Base-by-base conservation (phyloP, 2,888 invertebrate species). In the Cataglyphis cursor region DNA sequence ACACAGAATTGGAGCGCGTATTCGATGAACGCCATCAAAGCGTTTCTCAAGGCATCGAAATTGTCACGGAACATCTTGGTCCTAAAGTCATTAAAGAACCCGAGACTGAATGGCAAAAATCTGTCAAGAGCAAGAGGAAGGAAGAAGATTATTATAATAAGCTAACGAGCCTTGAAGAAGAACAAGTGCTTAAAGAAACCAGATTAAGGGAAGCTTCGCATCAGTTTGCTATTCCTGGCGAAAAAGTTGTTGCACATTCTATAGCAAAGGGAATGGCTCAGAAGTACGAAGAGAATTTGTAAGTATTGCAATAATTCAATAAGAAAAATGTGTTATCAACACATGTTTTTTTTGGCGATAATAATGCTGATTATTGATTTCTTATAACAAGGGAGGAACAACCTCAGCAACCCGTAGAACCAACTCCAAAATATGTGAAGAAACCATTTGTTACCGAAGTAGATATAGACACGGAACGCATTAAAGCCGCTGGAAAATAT, bases 241-340 rank as follows among this genome's bases (percentile, higher is more conserved):
- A 98, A 86, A 97, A 97, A 93, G 95, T 98, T 72, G 96, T 97
- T 2, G 96, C 96, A 89, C 97, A 96, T 93, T 97, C 98, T 5
- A 95, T 97, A 87, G 97, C 98, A 59, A 97, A 97, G 95, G 98
- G 98, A 93, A 98, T 98, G 98, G 98, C 98, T 0, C 97, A 97
- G 91, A 97, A 97, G 94, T 98, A 98, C 93, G 97, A 98, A 95
- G 97, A 97, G 90, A 97, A 95, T 93, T 95, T 98, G 98, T 98
- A 96, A 97, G 98, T 97, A 66, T 82, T 48, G 76, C 15, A 38
- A 44, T 38, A 38, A 81, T 18, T 65, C 10, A 2, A 75, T 64
- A 65, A 35, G 41, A n/a, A 35, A n/a, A n/a, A 48, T 48, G 18
- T 54, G 12, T 38, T 54, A n/a, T 12, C 35, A 38, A 51, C 0